These are phyloP conservation scores for Hippocampus comes DNA, from an alignment of 2,113 vertebrate species.

Conservation along the genomic window DNA sequence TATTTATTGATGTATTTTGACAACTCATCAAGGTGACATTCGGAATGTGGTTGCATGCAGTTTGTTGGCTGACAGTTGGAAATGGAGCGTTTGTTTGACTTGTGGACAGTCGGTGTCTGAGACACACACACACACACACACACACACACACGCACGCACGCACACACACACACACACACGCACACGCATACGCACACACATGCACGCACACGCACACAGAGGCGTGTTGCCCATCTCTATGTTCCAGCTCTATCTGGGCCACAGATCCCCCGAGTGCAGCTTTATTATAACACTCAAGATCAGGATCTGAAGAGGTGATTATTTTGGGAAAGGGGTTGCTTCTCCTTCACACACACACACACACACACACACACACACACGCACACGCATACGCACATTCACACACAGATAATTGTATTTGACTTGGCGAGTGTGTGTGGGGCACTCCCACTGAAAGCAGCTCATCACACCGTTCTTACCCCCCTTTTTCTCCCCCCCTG, in stretches of 20 bases:
- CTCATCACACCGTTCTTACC: constrained; percentile 29
- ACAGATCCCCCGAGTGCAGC: constrained; percentile 62
- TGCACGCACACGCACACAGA: constrained; percentile 36
- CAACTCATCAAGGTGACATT: no score
- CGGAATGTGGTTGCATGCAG: no score
- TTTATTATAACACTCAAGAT: constrained; percentile 71
- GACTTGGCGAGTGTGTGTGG: background rate
- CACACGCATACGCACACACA: constrained; percentile 39
- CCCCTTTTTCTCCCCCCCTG: constrained; percentile 43
- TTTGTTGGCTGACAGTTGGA: no score
- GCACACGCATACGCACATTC: constrained; percentile 21
- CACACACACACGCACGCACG: constrained; percentile 34
- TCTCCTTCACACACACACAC: constrained; percentile 41
- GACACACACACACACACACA: constrained; percentile 28
- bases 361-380: constrained; percentile 13
- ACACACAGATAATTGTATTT: background rate
- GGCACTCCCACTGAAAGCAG: constrained; percentile 6
- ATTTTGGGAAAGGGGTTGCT: constrained; percentile 68
- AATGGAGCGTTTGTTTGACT: constrained; percentile 22
- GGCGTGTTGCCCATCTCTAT: constrained; percentile 29
- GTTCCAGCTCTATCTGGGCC: constrained; percentile 63
- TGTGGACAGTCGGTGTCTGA: constrained; percentile 6
- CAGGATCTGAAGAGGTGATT: constrained; percentile 64
- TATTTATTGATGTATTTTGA: no score
- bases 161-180: constrained; percentile 37